A percentile compares a stretch with the other conserved stretches of the same genome.
phyloP scores from a whole-genome alignment of 2,888 invertebrate genomes.

The Agrotis ipsilon region DNA sequence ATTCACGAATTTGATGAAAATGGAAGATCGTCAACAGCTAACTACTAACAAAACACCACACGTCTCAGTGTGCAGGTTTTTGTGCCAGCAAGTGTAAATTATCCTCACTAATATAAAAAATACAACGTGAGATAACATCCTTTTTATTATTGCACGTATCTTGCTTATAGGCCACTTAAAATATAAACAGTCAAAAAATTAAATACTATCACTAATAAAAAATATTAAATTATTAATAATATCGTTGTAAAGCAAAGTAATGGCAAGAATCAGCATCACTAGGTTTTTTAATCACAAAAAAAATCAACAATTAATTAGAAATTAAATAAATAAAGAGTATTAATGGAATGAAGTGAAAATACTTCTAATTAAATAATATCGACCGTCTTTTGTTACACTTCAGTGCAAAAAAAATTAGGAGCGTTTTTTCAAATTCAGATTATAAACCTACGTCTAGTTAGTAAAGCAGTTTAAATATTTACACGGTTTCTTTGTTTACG shows the following conservation, averaged over 20 bases:
- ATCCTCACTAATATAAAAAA: constrained; percentile 46
- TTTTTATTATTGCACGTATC: constrained; percentile 76
- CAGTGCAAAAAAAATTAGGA: constrained; percentile 53
- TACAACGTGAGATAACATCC: constrained; percentile 43
- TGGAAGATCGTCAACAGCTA: constrained; percentile 28
- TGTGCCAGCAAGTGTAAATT: constrained; percentile 70
- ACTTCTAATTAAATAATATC: constrained; percentile 47
- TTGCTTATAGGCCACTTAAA: constrained; percentile 72
- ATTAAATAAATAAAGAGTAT: constrained; percentile 73
- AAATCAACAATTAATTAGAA: constrained; percentile 57
- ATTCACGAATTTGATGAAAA: too few relatives aligned
- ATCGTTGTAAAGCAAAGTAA: constrained; percentile 75
- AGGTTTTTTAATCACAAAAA: constrained; percentile 21
- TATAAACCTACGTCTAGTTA: constrained; percentile 55
- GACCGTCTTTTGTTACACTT: constrained; percentile 61
- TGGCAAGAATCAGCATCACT: constrained; percentile 75
- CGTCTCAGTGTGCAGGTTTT: constrained; percentile 59
- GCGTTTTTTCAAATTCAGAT: constrained; percentile 31
- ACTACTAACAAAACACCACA: constrained; percentile 26
- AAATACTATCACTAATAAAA: constrained; percentile 44
- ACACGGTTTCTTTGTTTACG: constrained; percentile 52
- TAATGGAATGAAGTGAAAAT: constrained; percentile 72
- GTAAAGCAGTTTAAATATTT: constrained; percentile 64
- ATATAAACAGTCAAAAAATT: constrained; percentile 49
- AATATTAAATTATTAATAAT: constrained; percentile 52